Evolutionary conservation across 2,113 vertebrate species (phyloP).

Genomic region (Helogale parvula): DNA sequence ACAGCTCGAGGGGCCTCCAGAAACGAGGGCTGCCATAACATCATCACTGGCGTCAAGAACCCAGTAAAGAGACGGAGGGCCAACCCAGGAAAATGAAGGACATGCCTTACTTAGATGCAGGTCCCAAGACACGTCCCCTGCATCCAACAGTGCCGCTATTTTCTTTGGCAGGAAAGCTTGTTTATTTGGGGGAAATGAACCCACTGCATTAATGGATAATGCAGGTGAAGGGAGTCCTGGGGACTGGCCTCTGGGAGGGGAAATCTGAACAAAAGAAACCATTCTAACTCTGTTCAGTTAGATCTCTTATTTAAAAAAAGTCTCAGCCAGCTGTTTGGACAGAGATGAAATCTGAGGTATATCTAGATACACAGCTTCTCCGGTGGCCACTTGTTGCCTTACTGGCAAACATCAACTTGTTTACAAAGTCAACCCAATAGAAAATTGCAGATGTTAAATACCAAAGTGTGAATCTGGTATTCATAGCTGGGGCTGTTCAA

Average conservation of each 20-base stretch:
- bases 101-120: not conserved
- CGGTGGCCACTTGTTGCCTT: not conserved
- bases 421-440: not conserved
- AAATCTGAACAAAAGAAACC: constrained; percentile 76
- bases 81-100: not conserved
- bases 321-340: constrained; percentile 41
- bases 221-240: constrained; percentile 76
- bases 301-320: not conserved
- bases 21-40: not conserved
- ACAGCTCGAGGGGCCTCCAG: not conserved
- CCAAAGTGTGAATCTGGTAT: not conserved
- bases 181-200: constrained; percentile 74
- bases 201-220: constrained; percentile 75
- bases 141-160: not conserved
- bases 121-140: not conserved
- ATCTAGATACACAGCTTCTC: constrained; percentile 23
- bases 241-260: constrained; percentile 58
- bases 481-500: not conserved
- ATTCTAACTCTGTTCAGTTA: constrained; percentile 61
- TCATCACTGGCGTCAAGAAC: not conserved
- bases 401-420: not conserved
- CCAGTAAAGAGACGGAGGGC: not conserved
- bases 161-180: constrained; percentile 70
- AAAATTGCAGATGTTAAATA: not conserved
- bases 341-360: constrained; percentile 12